Evolutionary conservation across 2,113 vertebrate species (phyloP).

Genomic region (Castor canadensis): DNA sequence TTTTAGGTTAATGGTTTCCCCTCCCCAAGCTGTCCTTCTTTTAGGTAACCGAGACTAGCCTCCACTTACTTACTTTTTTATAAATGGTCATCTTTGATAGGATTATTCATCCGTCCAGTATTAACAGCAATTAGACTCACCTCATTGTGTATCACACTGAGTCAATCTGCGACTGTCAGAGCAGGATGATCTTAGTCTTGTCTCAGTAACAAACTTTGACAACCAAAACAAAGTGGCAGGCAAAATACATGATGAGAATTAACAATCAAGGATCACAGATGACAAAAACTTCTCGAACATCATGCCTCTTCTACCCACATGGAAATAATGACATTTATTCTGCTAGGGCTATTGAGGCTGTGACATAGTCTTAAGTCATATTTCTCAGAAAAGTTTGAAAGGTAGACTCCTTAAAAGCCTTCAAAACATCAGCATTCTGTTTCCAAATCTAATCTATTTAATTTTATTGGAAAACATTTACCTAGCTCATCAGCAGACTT

Average conservation of each 20-base stretch:
- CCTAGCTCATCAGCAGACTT: conserved; percentile 75
- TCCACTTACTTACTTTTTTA: conserved; percentile 37
- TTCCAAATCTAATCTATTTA: conserved; percentile 75
- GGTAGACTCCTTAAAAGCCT: conserved; percentile 46
- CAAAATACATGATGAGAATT: conserved; percentile 21
- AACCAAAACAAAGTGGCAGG: conserved; percentile 71
- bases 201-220: conserved; percentile 73
- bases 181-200: conserved; percentile 55
- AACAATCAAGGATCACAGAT: not conserved
- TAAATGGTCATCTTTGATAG: conserved; percentile 55
- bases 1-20: conserved; percentile 66
- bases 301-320: not conserved
- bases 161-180: conserved; percentile 49
- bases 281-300: not conserved
- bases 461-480: conserved; percentile 80
- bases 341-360: too few relatives aligned
- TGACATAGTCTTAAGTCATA: not conserved
- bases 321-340: not conserved
- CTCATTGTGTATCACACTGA: conserved; percentile 22
- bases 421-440: conserved; percentile 61
- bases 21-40: conserved; percentile 53
- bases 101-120: conserved; percentile 67
- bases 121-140: conserved; percentile 77
- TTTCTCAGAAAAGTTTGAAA: conserved; percentile 52
- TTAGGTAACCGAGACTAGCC: conserved; percentile 30